Conservation (phyloP, 2,797 vertebrate species). For the Coreius guichenoti region DNA sequence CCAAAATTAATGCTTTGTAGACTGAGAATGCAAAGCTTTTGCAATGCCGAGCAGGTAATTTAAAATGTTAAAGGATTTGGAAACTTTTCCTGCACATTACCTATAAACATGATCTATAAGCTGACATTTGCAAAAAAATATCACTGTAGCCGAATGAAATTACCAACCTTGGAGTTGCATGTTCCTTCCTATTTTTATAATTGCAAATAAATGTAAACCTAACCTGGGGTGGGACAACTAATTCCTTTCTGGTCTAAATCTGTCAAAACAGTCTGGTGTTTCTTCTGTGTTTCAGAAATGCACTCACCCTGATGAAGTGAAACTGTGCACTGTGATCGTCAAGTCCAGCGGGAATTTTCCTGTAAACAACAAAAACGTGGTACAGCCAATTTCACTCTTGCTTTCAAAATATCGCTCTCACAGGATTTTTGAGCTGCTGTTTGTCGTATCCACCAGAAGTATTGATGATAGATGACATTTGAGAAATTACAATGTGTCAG, state of each 20-base stretch:
- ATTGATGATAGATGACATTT: conserved; percentile 14
- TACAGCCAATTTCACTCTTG: conserved; percentile 72
- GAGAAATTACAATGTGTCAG: conserved; percentile 12
- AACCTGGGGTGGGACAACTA: conserved; percentile 14
- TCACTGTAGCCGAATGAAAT: not conserved
- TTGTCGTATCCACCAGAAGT: not conserved
- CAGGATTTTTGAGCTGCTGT: not conserved
- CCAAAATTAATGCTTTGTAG: not conserved
- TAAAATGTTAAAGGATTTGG: conserved; percentile 16
- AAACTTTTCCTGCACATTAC: conserved; percentile 7
- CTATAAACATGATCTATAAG: conserved; percentile 38
- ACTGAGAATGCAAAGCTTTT: not conserved
- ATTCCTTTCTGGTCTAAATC: conserved; percentile 60
- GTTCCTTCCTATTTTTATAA: conserved; percentile 2
- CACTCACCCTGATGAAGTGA: conserved; percentile 96
- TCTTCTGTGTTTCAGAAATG: conserved; percentile 85
- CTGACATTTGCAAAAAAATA: conserved; percentile 27
- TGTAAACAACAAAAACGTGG: conserved; percentile 96
- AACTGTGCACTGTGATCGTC: conserved; percentile 94
- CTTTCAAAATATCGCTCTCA: conserved; percentile 20
- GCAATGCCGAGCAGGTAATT: conserved; percentile 7
- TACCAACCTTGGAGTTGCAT: not conserved
- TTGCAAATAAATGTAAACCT: not conserved
- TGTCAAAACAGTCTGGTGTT: conserved; percentile 24
- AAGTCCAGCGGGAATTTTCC: conserved; percentile 97